phyloP scores from a whole-genome alignment of 2,113 vertebrate species.

The Vidua chalybeata region DNA sequence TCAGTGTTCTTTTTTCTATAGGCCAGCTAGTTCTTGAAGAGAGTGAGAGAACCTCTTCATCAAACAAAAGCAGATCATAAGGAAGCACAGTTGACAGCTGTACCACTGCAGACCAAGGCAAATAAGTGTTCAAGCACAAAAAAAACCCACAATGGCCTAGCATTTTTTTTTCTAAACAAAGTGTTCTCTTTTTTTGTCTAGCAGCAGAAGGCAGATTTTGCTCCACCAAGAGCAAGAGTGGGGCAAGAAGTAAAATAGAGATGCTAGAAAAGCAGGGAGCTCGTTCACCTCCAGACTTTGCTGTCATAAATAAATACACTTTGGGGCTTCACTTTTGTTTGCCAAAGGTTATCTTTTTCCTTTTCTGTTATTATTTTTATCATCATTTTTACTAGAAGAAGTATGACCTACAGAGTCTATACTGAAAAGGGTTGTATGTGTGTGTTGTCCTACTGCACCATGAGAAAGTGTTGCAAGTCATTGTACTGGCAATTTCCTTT shows the following conservation, averaged over 20 bases:
- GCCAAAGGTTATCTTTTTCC: background rate
- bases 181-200: background rate
- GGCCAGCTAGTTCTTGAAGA: background rate
- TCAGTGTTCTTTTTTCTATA: background rate
- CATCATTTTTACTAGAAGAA: background rate
- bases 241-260: background rate
- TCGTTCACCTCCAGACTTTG: background rate
- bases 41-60: background rate
- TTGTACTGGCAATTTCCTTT: background rate
- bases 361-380: background rate
- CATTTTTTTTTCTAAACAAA: background rate
- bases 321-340: background rate
- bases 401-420: background rate
- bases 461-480: background rate
- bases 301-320: background rate
- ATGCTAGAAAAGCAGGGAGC: background rate
- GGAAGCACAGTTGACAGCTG: background rate
- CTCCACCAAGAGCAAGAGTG: background rate
- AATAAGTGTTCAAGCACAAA: background rate
- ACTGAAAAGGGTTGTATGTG: background rate
- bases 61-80: background rate
- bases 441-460: background rate
- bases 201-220: background rate
- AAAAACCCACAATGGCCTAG: rapidly evolving
- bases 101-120: background rate